These are phyloP conservation scores for Eretmochelys imbricata DNA, from an alignment of 2,113 vertebrate genomes.

Conservation along the genomic window DNA sequence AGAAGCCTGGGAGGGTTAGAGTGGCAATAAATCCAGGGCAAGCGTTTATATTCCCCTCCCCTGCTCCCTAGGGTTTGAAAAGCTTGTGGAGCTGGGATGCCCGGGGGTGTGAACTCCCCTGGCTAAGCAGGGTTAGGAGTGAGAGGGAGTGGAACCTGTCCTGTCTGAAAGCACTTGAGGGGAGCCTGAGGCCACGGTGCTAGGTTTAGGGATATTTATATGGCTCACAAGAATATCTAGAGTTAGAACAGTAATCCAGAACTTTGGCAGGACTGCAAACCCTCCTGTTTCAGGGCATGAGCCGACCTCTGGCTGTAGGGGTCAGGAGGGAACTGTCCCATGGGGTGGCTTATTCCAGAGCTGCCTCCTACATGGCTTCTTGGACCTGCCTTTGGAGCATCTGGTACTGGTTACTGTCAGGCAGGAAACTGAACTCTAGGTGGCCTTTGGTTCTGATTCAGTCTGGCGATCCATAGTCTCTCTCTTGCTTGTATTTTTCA, in stretches of 20 bases:
- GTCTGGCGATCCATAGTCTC: neutral
- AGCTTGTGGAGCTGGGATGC: neutral
- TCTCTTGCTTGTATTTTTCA: neutral
- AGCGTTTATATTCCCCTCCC: slow-evolving; percentile 14
- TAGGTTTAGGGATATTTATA: neutral
- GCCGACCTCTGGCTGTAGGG: neutral
- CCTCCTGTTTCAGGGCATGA: neutral
- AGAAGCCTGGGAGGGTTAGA: slow-evolving; percentile 11
- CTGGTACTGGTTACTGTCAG: neutral
- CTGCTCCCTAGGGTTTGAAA: neutral
- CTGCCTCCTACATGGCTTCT: neutral
- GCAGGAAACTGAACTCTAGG: neutral
- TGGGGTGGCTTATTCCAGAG: neutral
- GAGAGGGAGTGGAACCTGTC: neutral
- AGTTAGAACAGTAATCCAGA: neutral
- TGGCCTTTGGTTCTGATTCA: neutral
- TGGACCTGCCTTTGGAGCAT: neutral
- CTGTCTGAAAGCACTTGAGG: neutral
- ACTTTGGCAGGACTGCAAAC: neutral
- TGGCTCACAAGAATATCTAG: neutral
- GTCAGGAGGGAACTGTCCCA: neutral
- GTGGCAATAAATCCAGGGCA: slow-evolving; percentile 34
- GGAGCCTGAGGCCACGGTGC: neutral
- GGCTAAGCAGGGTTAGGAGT: neutral
- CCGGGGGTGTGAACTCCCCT: neutral